Base-by-base conservation (phyloP, 2,113 vertebrate species). In the Marmota monax region DNA sequence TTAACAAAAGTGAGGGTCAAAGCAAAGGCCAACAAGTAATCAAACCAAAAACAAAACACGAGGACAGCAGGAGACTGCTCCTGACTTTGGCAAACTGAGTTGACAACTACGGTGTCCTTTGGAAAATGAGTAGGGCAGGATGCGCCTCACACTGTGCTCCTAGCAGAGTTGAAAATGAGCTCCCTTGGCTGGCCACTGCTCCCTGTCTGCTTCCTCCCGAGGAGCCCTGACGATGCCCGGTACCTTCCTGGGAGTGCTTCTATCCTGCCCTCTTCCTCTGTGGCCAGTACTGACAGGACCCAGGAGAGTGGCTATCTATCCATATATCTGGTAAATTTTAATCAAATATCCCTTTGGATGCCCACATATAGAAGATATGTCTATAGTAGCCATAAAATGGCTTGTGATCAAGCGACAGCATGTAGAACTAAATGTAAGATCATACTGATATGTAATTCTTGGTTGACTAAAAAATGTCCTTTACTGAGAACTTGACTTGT, bases 151-250 rank as follows among this genome's bases (percentile, higher is more conserved):
- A 27, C 61, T 27, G 7, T 9, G 61, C 61, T 20, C 7, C 25
- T 32, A 56, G 2, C 7, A n/a, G 11, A 22, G 37, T 4, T 27
- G 63, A 27, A 13, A 70, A 51, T 7, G 1, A 84, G 13, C 7
- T 12, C n/a, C 32, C 9, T n/a, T 77, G 22, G 17, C 22, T 18
- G 42, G 18, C 51, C 20, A 4, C 3, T 18, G 6, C 14, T 5
- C 4, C 67, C 34, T 3, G 1, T 45, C 10, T 32, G 1, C 9
- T 53, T 53, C 42, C 18, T 17, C 5, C 5, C 23, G 22, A 29
- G 4, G 17, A 6, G 27, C 51, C 20, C 16, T 9, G 0, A 0
- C 0, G 6, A 6, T 34, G 14, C 65, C 48, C 1, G 11, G 37
- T 4, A 42, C 39, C 25, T 25, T 51, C 34, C 63, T 37, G 51